Percentiles rank a stretch among this genome's conserved stretches.
phyloP scores from a whole-genome alignment of 2,888 invertebrate species.

The Tetragnatha montana region DNA sequence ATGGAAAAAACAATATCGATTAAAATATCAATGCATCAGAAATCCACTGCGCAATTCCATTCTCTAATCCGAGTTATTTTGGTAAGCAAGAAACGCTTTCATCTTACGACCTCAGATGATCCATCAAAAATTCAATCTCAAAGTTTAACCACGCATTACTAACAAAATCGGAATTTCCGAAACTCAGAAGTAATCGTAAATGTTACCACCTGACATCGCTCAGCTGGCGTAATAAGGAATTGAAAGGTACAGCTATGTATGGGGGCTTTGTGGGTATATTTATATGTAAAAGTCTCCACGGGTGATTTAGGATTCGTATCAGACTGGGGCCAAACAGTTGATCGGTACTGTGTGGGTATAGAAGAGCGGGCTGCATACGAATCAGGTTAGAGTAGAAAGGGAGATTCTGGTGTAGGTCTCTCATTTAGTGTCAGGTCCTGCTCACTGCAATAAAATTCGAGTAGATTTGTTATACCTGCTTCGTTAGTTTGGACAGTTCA shows the following conservation, averaged over 20 bases:
- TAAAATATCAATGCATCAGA: too few species aligned
- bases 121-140: not conserved
- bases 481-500: constrained; percentile 19
- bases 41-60: too few species aligned
- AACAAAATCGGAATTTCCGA: not conserved
- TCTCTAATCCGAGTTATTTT: too few species aligned
- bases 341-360: constrained; percentile 24
- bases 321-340: constrained; percentile 45
- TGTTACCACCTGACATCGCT: not conserved
- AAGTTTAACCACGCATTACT: constrained; percentile 1
- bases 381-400: constrained; percentile 28
- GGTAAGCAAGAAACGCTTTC: not conserved
- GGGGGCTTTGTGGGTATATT: not conserved
- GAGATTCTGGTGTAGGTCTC: constrained; percentile 31
- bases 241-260: too few species aligned
- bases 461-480: constrained; percentile 36
- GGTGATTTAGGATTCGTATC: constrained; percentile 47
- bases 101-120: not conserved
- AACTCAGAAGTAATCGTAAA: not conserved
- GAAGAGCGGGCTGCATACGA: constrained; percentile 44
- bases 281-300: not conserved
- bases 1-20: too few species aligned
- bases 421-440: constrained; percentile 30
- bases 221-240: too few species aligned
- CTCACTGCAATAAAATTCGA: constrained; percentile 38